phyloP scores from a whole-genome alignment of 2,113 vertebrate species.

The Desmodus rotundus region DNA sequence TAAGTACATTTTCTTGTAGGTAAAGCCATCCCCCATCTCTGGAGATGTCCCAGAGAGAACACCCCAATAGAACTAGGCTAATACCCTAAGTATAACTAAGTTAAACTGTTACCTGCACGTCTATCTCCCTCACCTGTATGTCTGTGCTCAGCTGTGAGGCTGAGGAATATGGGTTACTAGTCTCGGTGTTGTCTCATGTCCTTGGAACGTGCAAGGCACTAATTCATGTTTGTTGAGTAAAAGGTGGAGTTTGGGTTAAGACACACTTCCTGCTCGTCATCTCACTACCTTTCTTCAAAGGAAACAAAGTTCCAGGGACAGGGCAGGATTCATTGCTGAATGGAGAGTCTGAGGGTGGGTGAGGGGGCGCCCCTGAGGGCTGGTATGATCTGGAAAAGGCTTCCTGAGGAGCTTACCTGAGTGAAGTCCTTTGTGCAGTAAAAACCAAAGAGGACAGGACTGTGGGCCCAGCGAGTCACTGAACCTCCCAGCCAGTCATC shows the following conservation, averaged over 20 bases:
- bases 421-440: neutral
- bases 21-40: neutral
- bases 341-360: neutral
- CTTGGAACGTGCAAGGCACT: neutral
- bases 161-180: neutral
- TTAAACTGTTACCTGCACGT: neutral
- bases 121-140: neutral
- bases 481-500: neutral
- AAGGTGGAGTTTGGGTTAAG: neutral
- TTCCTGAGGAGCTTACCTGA: neutral
- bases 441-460: neutral
- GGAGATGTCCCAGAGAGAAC: neutral
- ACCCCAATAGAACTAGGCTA: neutral
- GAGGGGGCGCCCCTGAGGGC: neutral
- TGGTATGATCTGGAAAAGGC: neutral
- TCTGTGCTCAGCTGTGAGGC: neutral
- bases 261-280: neutral
- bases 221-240: neutral
- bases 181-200: neutral
- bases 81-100: neutral
- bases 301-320: neutral
- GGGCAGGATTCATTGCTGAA: neutral
- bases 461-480: neutral
- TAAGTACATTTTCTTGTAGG: neutral
- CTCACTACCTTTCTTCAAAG: neutral